Percentiles rank a stretch among this genome's conserved stretches.
Conservation (phyloP, 2,888 invertebrate species). For the Callyntrura sp. region DNA sequence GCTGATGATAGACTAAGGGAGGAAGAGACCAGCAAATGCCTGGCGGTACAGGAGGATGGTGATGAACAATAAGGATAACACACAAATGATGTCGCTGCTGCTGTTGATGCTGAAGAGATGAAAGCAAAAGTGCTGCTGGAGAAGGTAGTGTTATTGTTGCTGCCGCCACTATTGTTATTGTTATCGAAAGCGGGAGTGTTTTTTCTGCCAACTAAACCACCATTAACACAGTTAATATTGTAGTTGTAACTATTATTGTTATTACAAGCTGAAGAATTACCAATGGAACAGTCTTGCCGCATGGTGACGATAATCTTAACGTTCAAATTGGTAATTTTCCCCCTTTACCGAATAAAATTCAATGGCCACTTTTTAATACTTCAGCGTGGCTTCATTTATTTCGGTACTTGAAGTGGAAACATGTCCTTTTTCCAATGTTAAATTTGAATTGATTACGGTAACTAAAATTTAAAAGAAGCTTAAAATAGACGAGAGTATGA, state of each 20-base stretch:
- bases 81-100: slow-evolving; percentile 34
- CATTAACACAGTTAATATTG: slow-evolving; percentile 2
- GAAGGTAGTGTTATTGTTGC: background rate
- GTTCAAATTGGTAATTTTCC: background rate
- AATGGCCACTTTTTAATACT: no score
- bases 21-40: slow-evolving; percentile 64
- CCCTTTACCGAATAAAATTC: background rate
- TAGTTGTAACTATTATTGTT: background rate
- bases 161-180: slow-evolving; percentile 23
- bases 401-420: no score
- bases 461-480: no score
- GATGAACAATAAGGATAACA: slow-evolving; percentile 11
- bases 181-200: background rate
- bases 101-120: slow-evolving; percentile 11
- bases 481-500: no score
- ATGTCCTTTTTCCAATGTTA: no score
- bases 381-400: no score
- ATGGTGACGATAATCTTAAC: slow-evolving; percentile 17
- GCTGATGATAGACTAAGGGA: slow-evolving; percentile 58
- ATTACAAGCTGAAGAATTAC: slow-evolving; percentile 4
- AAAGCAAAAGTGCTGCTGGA: slow-evolving; percentile 22
- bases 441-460: no score
- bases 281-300: background rate
- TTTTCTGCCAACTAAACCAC: slow-evolving; percentile 9
- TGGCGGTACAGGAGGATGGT: slow-evolving; percentile 20